Conservation (phyloP, 2,888 invertebrate genomes). For the Micoletzkya japonica region DNA sequence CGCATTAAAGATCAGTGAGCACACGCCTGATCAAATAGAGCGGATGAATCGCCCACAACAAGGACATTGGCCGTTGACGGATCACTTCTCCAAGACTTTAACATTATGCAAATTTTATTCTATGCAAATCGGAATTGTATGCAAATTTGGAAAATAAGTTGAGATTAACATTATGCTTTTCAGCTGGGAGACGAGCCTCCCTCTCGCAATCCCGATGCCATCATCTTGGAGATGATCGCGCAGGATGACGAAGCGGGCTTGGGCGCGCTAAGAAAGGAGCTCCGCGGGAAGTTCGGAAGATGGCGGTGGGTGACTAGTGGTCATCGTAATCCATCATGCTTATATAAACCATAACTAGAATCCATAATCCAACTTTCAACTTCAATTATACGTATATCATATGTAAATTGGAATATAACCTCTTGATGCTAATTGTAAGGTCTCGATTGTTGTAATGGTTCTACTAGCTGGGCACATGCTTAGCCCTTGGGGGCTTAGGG, state of each 20-base stretch:
- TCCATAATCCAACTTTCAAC: no score
- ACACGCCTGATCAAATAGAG: no score
- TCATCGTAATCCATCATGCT: neutral
- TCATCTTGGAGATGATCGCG: conserved; percentile 27
- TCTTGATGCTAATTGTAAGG: neutral
- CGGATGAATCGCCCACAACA: no score
- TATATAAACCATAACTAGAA: neutral
- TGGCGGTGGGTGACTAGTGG: conserved; percentile 1
- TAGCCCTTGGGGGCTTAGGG: neutral
- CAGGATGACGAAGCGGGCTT: conserved; percentile 17
- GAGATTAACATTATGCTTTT: neutral
- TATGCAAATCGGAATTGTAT: no score
- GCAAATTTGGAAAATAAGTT: neutral
- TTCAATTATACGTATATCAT: neutral
- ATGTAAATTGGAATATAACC: neutral
- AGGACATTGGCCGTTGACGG: no score
- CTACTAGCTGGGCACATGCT: no score
- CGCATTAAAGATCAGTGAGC: no score
- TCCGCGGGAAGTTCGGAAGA: conserved; percentile 22
- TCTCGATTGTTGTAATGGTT: no score
- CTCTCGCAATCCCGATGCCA: conserved; percentile 26
- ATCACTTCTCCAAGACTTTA: no score
- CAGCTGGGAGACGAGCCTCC: conserved; percentile 24
- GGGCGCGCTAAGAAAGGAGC: conserved; percentile 19
- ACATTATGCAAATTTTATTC: no score